Base-by-base conservation (phyloP, 2,888 invertebrate genomes). In the Euplexia lucipara region DNA sequence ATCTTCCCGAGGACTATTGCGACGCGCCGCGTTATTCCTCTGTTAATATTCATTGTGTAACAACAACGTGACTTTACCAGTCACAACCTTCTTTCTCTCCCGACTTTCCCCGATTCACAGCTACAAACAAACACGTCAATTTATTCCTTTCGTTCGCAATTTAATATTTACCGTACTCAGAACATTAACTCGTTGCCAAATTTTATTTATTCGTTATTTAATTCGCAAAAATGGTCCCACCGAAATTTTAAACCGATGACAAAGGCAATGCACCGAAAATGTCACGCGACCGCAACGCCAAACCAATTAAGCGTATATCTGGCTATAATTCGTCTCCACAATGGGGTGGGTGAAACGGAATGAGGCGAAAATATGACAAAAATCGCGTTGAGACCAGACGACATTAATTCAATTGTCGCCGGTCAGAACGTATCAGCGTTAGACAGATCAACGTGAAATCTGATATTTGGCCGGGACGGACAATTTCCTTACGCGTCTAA, bases 1-100 rank as follows among this genome's bases (percentile, higher is more conserved):
- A 95, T 95, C 94, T 92, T 89, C 89, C 83, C 88, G 90, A 85
- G 85, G 87, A 89, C 73, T 82, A 78, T 80, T 92, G 91, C 92
- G 88, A 82, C 85, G 84, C 80, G 82, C 89, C 82, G 74, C 90
- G 90, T 90, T 94, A 92, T 90, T 89, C 87, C 86, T 87, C 89
- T 92, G 94, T 95, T 94, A 94, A 94, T 94, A 95, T 94, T 95
- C 93, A 93, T 92, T 92, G 92, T 88, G 88, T 86, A 85, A 89
- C 89, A 91, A 91, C 89, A 89, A 57, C 68, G 70, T 75, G 82
- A 75, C 81, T 80, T 73, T 64, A 49, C 3, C 68, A 70, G 67
- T 45, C 66, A 48, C 51, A 51, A 54, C 56, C 60, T 48, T 74
- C 72, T 70, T 65, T 78, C 76, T 75, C 63, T 66, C 64, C 81